Conservation (phyloP, 2,113 vertebrate genomes). For the Brachionichthys hirsutus region DNA sequence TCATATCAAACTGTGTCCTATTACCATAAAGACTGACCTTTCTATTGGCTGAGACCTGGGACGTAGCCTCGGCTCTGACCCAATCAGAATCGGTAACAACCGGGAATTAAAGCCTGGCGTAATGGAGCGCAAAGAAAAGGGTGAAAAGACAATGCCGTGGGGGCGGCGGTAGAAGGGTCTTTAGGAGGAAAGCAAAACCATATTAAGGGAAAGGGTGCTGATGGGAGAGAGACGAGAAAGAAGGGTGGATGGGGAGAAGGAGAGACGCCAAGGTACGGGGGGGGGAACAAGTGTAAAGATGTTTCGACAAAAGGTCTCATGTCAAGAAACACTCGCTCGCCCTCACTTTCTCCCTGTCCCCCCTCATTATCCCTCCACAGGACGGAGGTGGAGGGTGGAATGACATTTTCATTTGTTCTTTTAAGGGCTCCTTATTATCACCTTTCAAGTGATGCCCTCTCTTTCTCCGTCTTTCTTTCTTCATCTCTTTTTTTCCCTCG, state of each 20-base stretch:
- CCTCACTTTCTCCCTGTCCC: conserved; percentile 54
- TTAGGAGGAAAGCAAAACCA: neutral
- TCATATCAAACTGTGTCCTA: conserved; percentile 61
- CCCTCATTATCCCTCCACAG: conserved; percentile 64
- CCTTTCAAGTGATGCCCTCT: conserved; percentile 66
- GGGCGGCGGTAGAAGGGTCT: conserved; percentile 27
- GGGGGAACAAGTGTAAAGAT: conserved; percentile 33
- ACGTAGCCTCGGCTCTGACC: conserved; percentile 24
- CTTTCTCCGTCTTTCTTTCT: conserved; percentile 20
- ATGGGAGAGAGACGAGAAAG: conserved; percentile 3
- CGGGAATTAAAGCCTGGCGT: conserved; percentile 50
- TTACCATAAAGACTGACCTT: conserved; percentile 67
- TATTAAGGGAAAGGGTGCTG: conserved; percentile 31
- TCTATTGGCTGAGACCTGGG: conserved; percentile 50
- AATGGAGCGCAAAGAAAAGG: conserved; percentile 36
- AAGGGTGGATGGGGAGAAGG: conserved; percentile 28
- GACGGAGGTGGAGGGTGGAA: conserved; percentile 31
- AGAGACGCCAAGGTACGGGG: conserved; percentile 22
- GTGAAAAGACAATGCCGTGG: conserved; percentile 7
- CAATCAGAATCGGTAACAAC: conserved; percentile 52
- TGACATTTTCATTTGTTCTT: conserved; percentile 77
- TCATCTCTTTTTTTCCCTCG: conserved; percentile 4
- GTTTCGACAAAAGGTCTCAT: conserved; percentile 67
- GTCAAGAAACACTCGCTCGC: conserved; percentile 63
- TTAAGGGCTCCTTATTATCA: conserved; percentile 75